Conservation (phyloP, 53 echinoderm and acorn worm genomes). For the Henricia sp. region DNA sequence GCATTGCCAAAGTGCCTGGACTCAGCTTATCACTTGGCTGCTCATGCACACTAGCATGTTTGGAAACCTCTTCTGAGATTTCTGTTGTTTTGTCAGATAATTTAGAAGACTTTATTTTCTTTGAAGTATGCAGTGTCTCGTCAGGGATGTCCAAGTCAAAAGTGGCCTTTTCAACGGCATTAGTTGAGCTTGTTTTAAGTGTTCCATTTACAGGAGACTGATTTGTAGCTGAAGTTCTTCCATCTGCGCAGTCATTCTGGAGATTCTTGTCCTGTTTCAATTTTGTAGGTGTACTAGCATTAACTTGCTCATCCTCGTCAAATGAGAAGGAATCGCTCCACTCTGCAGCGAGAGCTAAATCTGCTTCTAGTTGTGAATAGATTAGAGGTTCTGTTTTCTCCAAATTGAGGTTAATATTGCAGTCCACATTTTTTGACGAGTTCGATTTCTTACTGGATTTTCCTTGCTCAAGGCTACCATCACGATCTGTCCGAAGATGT, state of each 20-base stretch:
- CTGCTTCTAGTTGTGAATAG: conserved; percentile 68
- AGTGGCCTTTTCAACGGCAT: too few relatives aligned
- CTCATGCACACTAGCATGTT: background rate
- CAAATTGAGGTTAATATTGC: background rate
- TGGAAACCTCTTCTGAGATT: background rate
- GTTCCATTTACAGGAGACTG: too few relatives aligned
- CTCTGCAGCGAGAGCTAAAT: conserved; percentile 57
- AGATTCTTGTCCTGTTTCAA: conserved; percentile 1
- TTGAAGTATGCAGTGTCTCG: background rate
- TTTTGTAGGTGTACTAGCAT: background rate
- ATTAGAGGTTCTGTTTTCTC: conserved; percentile 3
- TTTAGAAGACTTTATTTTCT: background rate
- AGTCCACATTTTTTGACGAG: background rate
- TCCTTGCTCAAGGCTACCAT: background rate
- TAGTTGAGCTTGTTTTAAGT: too few relatives aligned
- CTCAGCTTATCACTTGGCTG: conserved; percentile 60
- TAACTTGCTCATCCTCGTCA: conserved; percentile 29
- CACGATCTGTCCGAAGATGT: background rate
- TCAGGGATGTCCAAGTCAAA: background rate
- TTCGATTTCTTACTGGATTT: background rate
- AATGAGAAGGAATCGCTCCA: conserved; percentile 61
- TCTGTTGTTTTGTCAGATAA: too few relatives aligned
- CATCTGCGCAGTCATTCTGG: too few relatives aligned
- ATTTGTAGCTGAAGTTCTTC: too few relatives aligned
- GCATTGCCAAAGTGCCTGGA: conserved; percentile 88